Evolutionary conservation across 2,797 vertebrate species (phyloP).

Genomic region (Etheostoma perlongum): DNA sequence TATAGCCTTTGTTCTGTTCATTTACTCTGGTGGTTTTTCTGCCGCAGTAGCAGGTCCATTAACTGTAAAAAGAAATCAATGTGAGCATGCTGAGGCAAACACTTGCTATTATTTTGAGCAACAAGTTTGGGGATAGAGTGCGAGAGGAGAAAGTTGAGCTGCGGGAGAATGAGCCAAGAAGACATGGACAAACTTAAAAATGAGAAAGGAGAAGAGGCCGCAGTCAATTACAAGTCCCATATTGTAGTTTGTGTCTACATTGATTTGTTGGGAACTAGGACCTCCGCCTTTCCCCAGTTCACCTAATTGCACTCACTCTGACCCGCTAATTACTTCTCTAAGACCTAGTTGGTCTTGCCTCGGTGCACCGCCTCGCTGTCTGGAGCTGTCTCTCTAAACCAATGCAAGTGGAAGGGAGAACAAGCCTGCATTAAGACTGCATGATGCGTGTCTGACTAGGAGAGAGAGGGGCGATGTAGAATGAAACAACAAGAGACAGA

Average conservation of each 20-base stretch:
- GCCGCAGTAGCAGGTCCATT: conserved; percentile 40
- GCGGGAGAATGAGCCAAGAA: conserved; percentile 1
- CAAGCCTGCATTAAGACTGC: conserved; percentile 60
- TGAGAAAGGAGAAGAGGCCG: conserved; percentile 49
- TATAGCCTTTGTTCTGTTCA: conserved; percentile 29
- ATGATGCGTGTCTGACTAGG: conserved; percentile 42
- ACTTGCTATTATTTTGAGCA: conserved; percentile 36
- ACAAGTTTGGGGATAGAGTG: conserved; percentile 5
- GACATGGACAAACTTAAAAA: conserved; percentile 54
- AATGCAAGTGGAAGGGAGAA: conserved; percentile 15
- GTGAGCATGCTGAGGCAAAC: conserved; percentile 46
- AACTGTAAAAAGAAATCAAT: conserved; percentile 67
- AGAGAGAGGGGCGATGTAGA: conserved; percentile 32
- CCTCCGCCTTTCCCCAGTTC: conserved; percentile 68
- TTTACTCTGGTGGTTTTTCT: conserved; percentile 39
- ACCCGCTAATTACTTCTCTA: conserved; percentile 83
- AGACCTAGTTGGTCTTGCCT: conserved; percentile 67
- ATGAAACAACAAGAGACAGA: conserved; percentile 47
- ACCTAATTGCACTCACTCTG: conserved; percentile 78
- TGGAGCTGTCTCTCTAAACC: conserved; percentile 40
- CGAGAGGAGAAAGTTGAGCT: conserved; percentile 28
- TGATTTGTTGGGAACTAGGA: conserved; percentile 79
- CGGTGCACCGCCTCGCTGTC: conserved; percentile 40
- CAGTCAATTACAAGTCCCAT: conserved; percentile 81
- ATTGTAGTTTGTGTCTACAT: conserved; percentile 80